These are phyloP conservation scores for Merluccius polli DNA, from an alignment of 2,797 vertebrate genomes.

Conservation along the genomic window DNA sequence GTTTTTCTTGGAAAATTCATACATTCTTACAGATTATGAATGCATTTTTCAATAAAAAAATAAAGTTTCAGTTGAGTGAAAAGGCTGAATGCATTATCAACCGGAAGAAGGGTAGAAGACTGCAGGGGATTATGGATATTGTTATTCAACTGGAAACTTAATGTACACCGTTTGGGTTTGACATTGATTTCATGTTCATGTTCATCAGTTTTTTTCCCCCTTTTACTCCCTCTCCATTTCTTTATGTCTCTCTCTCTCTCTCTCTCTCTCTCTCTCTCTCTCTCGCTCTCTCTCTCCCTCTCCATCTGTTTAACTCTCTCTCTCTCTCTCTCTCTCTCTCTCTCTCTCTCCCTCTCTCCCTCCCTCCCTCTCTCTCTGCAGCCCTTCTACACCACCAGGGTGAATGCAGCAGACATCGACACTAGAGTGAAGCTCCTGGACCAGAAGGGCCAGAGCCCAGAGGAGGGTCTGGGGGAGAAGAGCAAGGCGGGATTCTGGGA, in stretches of 20 bases:
- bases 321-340: no score
- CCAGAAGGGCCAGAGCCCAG: slow-evolving; percentile 58
- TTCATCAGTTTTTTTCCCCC: slow-evolving; percentile 1
- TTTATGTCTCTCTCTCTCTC: no score
- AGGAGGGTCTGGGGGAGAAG: slow-evolving; percentile 52
- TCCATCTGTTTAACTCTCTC: no score
- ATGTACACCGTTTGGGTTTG: not conserved
- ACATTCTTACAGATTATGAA: not conserved
- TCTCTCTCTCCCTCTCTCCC: no score
- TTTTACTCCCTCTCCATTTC: not conserved
- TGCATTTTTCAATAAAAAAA: no score
- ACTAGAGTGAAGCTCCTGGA: slow-evolving; percentile 86
- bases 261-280: not conserved
- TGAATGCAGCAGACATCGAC: slow-evolving; percentile 92
- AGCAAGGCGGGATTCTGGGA: slow-evolving; percentile 97
- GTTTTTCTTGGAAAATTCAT: not conserved
- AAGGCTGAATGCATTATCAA: no score
- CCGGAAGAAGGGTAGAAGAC: no score
- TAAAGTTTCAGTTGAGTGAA: no score
- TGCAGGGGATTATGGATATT: no score
- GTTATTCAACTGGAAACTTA: not conserved
- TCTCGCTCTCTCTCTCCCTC: no score
- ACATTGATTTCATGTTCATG: not conserved
- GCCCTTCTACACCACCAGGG: slow-evolving; percentile 90
- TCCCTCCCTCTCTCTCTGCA: no score